phyloP scores from a whole-genome alignment of 1,140 invertebrate species.

The Drosophila biarmipes region DNA sequence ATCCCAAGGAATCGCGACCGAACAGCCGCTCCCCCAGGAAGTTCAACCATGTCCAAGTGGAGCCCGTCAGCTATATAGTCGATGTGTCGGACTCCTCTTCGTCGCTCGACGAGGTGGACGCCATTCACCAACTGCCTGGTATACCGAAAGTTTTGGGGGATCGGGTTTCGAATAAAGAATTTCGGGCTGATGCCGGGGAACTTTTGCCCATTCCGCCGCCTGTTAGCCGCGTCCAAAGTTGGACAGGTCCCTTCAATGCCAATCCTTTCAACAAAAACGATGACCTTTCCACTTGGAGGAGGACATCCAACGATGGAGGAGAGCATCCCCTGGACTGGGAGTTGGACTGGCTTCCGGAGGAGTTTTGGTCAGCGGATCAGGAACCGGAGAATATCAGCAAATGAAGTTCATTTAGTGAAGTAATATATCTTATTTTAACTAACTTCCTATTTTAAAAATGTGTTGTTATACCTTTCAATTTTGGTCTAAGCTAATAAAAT shows the following conservation, averaged over 20 bases:
- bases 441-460: neutral
- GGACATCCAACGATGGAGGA: neutral
- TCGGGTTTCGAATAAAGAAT: neutral
- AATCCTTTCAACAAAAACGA: too few relatives aligned
- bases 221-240: constrained; percentile 2
- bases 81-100: neutral
- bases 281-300: neutral
- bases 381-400: neutral
- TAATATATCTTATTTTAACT: neutral
- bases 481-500: too few relatives aligned
- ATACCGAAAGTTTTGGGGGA: neutral
- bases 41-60: neutral
- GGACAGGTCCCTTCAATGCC: neutral
- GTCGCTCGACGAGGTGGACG: constrained; percentile 6
- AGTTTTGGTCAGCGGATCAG: constrained; percentile 3
- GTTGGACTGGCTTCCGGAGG: constrained; percentile 1
- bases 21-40: neutral
- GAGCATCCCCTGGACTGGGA: neutral
- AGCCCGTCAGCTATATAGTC: constrained; percentile 14
- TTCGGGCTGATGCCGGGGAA: too few relatives aligned
- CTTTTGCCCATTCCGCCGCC: neutral
- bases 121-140: too few relatives aligned
- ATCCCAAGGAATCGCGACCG: neutral
- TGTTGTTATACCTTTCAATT: neutral
- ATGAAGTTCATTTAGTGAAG: neutral